phyloP scores from a whole-genome alignment of 2,888 invertebrate species.

The Zhuqinia jingwanae region DNA sequence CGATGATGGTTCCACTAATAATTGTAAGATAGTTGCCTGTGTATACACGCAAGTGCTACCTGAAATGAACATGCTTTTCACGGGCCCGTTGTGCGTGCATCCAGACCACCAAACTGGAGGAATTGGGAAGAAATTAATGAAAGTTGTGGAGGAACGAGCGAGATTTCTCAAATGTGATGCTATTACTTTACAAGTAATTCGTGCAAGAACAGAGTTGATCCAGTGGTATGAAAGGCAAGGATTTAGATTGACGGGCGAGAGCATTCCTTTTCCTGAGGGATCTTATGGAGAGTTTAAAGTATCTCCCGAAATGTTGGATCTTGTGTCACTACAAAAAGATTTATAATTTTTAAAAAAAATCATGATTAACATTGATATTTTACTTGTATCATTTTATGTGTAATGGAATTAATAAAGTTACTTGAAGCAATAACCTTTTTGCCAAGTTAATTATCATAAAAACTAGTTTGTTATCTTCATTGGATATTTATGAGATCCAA shows the following conservation, averaged over 20 bases:
- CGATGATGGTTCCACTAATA: background rate
- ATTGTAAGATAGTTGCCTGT: no score
- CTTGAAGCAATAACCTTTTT: no score
- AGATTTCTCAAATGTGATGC: background rate
- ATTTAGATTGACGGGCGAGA: constrained; percentile 29
- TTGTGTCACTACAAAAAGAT: background rate
- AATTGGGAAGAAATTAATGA: constrained; percentile 30
- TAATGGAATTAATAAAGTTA: no score
- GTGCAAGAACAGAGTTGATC: background rate
- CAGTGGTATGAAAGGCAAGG: constrained; percentile 50
- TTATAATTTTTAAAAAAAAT: background rate
- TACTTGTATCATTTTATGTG: no score
- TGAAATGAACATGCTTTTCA: background rate
- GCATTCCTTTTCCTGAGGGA: background rate
- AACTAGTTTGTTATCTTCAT: no score
- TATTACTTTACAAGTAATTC: background rate
- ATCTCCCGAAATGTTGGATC: background rate
- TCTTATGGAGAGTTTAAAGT: background rate
- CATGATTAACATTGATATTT: background rate
- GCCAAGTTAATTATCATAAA: no score
- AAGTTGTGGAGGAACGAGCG: constrained; percentile 7
- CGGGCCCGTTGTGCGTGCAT: constrained; percentile 10
- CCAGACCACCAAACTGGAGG: constrained; percentile 11
- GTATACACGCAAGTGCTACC: background rate
- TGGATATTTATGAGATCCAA: no score